Evolutionary conservation across 2,888 invertebrate species (phyloP), one percentile per base, ranked within the genome.

Genomic region (Sarcophaga carnaria): DNA sequence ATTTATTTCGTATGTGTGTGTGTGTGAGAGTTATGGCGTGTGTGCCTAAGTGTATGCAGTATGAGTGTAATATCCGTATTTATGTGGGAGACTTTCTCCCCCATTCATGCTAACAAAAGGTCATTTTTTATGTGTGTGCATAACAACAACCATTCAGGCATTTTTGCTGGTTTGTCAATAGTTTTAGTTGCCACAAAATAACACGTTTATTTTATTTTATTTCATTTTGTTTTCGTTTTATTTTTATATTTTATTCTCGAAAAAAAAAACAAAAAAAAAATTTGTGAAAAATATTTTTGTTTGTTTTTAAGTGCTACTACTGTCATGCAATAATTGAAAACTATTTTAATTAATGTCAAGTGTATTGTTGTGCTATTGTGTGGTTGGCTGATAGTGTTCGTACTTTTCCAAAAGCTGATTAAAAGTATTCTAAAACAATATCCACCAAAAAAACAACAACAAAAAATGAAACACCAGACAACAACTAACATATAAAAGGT

Each of bases 341-440:
- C 67, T 77, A 83, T 86, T 83, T 86, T 82, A 86, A 86, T 83
- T 86, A 86, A 83, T 80, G 83, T 86, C 83, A 83, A 83, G 76
- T 76, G 70, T 78, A 72, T 80, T 80, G 71, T 75, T 63, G 17
- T 80, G n/a, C 14, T 20, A 76, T 66, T 20, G 66, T 75, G 64
- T 75, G 75, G 83, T 37, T 47, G 62, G n/a, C 10, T 37, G 37
- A 37, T 37, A 37, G 27, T 74, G 69, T 17, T 75, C n/a, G 25
- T 64, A 63, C 12, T 79, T 83, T 45, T 47, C 3, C 8, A 22
- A 77, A 77, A 75, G 59, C 59, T 75, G 64, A 75, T 76, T 75
- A 60, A 47, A 70, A 70, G 60, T 62, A 83, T 67, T 78, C 25
- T 12, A 22, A 80, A 75, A 84, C 17, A 12, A 4, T 17, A 59